Evolutionary conservation across 2,113 vertebrate species (phyloP).

Genomic region (Lagopus leucura): DNA sequence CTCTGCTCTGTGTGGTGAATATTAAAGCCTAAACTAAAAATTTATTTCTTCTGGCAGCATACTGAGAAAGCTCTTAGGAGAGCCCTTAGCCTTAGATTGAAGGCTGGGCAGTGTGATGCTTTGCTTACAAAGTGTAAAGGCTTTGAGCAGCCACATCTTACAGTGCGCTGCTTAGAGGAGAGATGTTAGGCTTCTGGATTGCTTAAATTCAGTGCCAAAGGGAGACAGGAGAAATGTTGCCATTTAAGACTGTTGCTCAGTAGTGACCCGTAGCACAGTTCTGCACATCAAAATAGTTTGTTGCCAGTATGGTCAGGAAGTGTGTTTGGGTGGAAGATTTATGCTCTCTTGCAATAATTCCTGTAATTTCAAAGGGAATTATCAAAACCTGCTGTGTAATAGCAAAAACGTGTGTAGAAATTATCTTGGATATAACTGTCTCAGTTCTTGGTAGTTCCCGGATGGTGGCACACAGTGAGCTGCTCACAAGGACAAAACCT

Average conservation of each 20-base stretch:
- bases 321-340: background rate
- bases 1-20: background rate
- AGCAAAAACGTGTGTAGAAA: background rate
- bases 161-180: background rate
- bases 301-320: background rate
- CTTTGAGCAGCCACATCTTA: background rate
- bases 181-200: background rate
- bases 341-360: background rate
- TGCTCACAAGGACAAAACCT: background rate
- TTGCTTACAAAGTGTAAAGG: background rate
- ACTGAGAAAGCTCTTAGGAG: background rate
- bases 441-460: background rate
- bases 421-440: background rate
- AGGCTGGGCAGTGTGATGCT: background rate
- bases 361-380: background rate
- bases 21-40: slow-evolving; percentile 26
- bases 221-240: background rate
- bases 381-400: background rate
- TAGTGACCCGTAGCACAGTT: background rate
- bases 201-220: background rate
- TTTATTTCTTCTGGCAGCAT: slow-evolving; percentile 9
- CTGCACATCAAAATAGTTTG: background rate
- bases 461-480: background rate
- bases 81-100: background rate
- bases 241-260: background rate